These are phyloP conservation scores for Camptogramma bilineatum DNA, from an alignment of 2,888 invertebrate species.

Conservation along the genomic window DNA sequence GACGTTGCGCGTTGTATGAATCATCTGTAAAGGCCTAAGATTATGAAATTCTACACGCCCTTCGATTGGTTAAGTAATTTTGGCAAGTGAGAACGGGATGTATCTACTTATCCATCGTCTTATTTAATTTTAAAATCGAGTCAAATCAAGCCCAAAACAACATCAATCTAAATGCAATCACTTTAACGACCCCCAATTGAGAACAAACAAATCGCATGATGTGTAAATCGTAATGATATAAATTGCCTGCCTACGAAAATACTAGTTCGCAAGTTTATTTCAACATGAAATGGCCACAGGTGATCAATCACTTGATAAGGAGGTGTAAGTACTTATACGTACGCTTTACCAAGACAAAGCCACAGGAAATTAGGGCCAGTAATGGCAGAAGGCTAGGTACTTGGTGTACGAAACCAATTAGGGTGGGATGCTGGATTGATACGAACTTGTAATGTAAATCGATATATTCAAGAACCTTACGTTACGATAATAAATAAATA, in stretches of 20 bases:
- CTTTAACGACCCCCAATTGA: conserved; percentile 60
- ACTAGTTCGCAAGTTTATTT: conserved; percentile 56
- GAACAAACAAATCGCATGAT: conserved; percentile 67
- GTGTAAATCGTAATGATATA: conserved; percentile 68
- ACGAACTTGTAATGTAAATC: too few species aligned
- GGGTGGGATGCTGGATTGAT: background rate
- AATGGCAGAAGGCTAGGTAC: too few species aligned
- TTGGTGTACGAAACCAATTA: background rate
- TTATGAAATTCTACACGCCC: background rate
- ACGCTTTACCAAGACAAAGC: background rate
- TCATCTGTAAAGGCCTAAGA: too few species aligned
- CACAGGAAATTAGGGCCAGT: background rate
- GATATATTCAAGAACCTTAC: too few species aligned
- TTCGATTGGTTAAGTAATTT: background rate
- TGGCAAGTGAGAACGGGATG: background rate
- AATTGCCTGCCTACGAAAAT: conserved; percentile 66
- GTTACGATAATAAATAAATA: too few species aligned
- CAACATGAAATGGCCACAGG: conserved; percentile 55
- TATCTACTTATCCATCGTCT: background rate
- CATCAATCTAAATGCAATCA: conserved; percentile 76
- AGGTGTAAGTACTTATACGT: conserved; percentile 5
- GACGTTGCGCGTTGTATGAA: too few species aligned
- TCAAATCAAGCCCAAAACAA: conserved; percentile 58
- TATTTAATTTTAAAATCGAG: conserved; percentile 41
- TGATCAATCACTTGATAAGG: conserved; percentile 54